Evolutionary conservation across 2,113 vertebrate genomes (phyloP), one percentile per base, ranked within the genome.

Genomic region (Microtus richardsoni): DNA sequence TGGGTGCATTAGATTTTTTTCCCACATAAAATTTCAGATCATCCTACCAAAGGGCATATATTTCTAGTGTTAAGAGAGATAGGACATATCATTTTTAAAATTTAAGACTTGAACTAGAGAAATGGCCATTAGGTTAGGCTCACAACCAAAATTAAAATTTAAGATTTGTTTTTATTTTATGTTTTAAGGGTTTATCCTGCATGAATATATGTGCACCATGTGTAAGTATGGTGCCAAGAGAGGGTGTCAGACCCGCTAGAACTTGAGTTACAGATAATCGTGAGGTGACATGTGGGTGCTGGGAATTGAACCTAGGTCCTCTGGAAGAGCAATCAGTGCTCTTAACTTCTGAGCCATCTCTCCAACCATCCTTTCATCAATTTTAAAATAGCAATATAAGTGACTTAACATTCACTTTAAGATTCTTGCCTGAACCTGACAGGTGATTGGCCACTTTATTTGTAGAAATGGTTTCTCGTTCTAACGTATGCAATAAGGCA

Each of bases 311-410:
- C 58, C 19, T 7, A 7, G 58, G 58, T 58, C 58, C 58, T 58
- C 58, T 58, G 54, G 54, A 58, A 21, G 19, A 58, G 54, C 54
- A 58, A 5, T 58, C 54, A 21, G 54, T 58, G 54, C 54, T 58
- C 54, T 58, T 58, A 58, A 58, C 54, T 13, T 17, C 19, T 58
- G 54, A 21, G 54, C 19, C 54, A 58, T 58, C 58, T 58, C 58
- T 58, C 58, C 58, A 58, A 6, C 19, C 58, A 21, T 26, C 41
- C 22, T 90, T 83, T 93, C 21, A 77, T 36, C 74, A 58, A 14
- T 85, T 86, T 70, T 94, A 95, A 95, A 96, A 84, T 21, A 93
- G 47, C 39, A 94, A 83, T 87, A 3, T 62, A 90, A 91, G 41
- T 80, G 47, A 89, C 71, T 90, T 91, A 89, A 70, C 79, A 90